Base-by-base conservation (phyloP, 2,797 vertebrate genomes). In the Bradypodion pumilum region DNA sequence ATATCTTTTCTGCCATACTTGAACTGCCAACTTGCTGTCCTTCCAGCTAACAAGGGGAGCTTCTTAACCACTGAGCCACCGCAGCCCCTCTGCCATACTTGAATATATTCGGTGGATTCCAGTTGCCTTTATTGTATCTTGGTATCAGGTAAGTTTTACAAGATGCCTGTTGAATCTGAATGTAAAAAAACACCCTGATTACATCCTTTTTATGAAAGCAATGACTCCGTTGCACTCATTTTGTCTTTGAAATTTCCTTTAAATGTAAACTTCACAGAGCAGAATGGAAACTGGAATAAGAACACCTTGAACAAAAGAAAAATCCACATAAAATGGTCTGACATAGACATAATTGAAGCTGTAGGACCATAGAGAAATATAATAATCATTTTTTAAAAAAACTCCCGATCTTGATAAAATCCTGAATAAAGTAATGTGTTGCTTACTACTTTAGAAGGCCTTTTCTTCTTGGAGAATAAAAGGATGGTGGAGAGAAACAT, bases 401-500 rank as follows among this genome's bases (percentile, higher is more conserved):
- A 44, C 52, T 56, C 19, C 52, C 56, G 49, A 86, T 76, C 37
- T 70, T 76, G 8, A 23, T 74, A 32, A 66, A 68, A 49, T 83
- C 63, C 35, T 56, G 86, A 91, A 81, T 78, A 23, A 9, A 72
- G 73, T 8, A 70, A 49, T 62, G 56, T 76, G 89, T 94, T 92
- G 35, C 74, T 88, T 81, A 68, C 79, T 89, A 72, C 59, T 91
- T 80, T 74, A 87, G 75, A 91, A 91, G 52, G 60, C 68, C n/a
- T 87, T 78, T 63, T 35, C 59, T 90, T 3, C 59, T 78, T 40
- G 10, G 74, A 29, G 27, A 74, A 69, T 83, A 89, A 92, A 94
- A 92, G 81, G 19, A 19, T 35, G 40, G 49, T 90, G 86, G 91
- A 93, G 79, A 88, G 74, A 94, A 92, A 88, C 46, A 75, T 78